Conservation (phyloP, 23 tunicate species). For the Phallusia fumigata region DNA sequence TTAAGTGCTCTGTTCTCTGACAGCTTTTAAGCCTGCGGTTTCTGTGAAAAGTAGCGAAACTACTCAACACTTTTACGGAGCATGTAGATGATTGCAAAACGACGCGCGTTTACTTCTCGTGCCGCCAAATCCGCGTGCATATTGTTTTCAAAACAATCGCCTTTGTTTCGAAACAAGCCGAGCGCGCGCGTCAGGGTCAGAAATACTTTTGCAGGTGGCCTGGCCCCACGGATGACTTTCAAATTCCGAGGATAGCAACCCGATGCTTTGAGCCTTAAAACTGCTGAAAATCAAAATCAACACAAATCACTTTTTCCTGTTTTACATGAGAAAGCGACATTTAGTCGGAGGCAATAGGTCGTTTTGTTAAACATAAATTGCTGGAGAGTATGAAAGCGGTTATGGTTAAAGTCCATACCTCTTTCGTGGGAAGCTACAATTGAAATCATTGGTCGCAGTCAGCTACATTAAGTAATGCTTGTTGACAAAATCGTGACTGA, state of each 20-base stretch:
- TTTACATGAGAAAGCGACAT: too few species aligned
- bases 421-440: too few species aligned
- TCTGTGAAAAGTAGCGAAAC: not conserved
- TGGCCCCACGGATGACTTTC: not conserved
- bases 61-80: not conserved
- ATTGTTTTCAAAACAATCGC: slow-evolving; percentile 12
- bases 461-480: too few species aligned
- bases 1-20: too few species aligned
- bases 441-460: too few species aligned
- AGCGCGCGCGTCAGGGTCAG: slow-evolving; percentile 5
- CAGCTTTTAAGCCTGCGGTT: not conserved
- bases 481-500: too few species aligned
- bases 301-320: not conserved
- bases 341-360: too few species aligned
- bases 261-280: too few species aligned
- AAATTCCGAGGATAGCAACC: not conserved
- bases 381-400: too few species aligned
- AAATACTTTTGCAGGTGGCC: not conserved
- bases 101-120: not conserved
- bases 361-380: too few species aligned
- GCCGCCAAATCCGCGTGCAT: not conserved
- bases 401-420: too few species aligned
- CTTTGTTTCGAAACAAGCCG: slow-evolving; percentile 6
- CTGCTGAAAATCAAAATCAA: not conserved
- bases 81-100: not conserved